Base-by-base conservation (phyloP, 2,113 vertebrate genomes). In the Bufo gargarizans region DNA sequence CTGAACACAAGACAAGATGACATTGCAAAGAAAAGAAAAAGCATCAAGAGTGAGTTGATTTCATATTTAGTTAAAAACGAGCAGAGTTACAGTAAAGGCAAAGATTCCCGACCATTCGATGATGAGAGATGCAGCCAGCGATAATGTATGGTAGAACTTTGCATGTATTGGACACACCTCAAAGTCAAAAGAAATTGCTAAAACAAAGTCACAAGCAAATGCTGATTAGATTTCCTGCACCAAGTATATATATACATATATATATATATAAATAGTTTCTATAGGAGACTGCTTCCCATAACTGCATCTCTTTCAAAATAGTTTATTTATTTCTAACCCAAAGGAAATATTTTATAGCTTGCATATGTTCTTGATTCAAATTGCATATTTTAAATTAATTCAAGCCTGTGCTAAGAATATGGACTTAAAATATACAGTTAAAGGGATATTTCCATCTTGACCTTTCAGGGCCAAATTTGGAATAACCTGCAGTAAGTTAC, bases 1-100 rank as follows among this genome's bases (percentile, higher is more conserved):
- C 81, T 50, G 63, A 83, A 50, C 19, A 69, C 47, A 50, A 67
- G 80, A 65, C 47, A 82, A 65, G 80, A 82, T 83, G 81, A 83
- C 81, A 65, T 83, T 83, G 81, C 63, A 4, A 20, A 20, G 17
- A 50, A 47, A 78, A 78, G 11, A 79, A 22, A 80, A 56, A 59
- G 55, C 56, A 59, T 80, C 12, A 59, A 80, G 78, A 80, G 3
- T 16, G 8, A 69, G 63, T 69, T 83, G 81, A 83, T 69, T 67
- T 83, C 20, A 83, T 20, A 83, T 83, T 53, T 22, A 50, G 33
- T n/a, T 67, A 83, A 67, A 82, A 82, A 65, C n/a, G 11, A 20
- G 43, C 10, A 22, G 59, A 82, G 19, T 6, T 80, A 58, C 43
- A 56, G 56, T 55, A 78, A 56, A 78, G 77, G 50, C 11, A 59